phyloP scores from a whole-genome alignment of 2,113 vertebrate species.

The Genyomyrus donnyi region DNA sequence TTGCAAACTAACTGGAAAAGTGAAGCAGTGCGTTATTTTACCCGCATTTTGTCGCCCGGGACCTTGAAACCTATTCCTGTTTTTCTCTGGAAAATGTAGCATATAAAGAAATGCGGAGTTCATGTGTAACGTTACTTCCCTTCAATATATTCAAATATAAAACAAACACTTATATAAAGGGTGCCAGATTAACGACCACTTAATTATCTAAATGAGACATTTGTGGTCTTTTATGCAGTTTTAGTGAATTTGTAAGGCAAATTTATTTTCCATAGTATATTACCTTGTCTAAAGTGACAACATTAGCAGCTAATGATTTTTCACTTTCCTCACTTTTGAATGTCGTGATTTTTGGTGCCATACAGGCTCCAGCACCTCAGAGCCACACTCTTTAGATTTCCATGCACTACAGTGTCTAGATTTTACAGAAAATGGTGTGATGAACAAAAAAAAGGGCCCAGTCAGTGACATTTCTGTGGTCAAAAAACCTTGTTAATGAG shows the following conservation, averaged over 20 bases:
- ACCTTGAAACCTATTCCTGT: background rate
- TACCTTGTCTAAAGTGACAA: background rate
- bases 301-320: background rate
- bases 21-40: background rate
- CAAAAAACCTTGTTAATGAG: background rate
- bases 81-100: background rate
- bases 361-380: background rate
- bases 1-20: background rate
- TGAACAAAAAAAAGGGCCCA: background rate
- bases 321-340: background rate
- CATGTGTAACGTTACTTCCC: background rate
- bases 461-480: background rate
- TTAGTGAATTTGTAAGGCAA: background rate
- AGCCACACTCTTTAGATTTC: background rate
- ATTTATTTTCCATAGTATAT: background rate
- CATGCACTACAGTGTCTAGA: background rate
- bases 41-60: background rate
- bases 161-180: background rate
- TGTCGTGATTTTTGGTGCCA: background rate
- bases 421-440: background rate
- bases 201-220: background rate
- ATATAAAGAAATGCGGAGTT: background rate
- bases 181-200: background rate
- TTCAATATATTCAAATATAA: background rate
- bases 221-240: background rate